These are phyloP conservation scores for Antheraea yamamai DNA, from an alignment of 2,888 invertebrate genomes.

Conservation along the genomic window DNA sequence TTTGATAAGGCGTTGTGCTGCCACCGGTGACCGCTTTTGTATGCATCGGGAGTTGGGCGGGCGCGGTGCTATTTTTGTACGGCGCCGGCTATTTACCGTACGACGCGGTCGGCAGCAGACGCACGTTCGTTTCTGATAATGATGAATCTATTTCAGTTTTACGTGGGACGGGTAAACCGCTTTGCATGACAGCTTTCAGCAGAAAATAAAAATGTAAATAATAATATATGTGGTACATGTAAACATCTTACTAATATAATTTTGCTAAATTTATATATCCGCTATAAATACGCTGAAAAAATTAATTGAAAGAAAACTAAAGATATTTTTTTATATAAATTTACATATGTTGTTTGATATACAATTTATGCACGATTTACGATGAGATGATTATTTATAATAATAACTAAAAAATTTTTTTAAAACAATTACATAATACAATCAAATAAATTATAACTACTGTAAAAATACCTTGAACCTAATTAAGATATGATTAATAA, in stretches of 20 bases:
- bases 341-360: neutral
- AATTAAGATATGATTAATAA: neutral
- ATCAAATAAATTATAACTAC: neutral
- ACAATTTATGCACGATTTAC: neutral
- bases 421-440: too few species aligned
- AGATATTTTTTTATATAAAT: neutral
- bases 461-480: neutral
- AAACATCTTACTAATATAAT: conserved; percentile 1
- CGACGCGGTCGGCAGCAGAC: conserved; percentile 39
- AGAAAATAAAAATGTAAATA: conserved; percentile 8
- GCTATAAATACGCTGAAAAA: neutral
- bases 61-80: conserved; percentile 70
- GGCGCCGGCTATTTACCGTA: conserved; percentile 59
- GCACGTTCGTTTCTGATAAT: conserved; percentile 32
- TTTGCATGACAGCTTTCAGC: conserved; percentile 39
- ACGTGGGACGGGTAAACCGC: conserved; percentile 28
- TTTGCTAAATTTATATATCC: neutral
- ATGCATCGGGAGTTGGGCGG: conserved; percentile 63
- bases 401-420: neutral
- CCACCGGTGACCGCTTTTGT: conserved; percentile 72
- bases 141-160: conserved; percentile 23
- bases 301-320: neutral
- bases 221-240: neutral
- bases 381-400: neutral
- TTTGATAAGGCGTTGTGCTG: conserved; percentile 76